Evolutionary conservation across 2,113 vertebrate genomes (phyloP), one percentile per base, ranked within the genome.

Genomic region (Syrrhaptes paradoxus): DNA sequence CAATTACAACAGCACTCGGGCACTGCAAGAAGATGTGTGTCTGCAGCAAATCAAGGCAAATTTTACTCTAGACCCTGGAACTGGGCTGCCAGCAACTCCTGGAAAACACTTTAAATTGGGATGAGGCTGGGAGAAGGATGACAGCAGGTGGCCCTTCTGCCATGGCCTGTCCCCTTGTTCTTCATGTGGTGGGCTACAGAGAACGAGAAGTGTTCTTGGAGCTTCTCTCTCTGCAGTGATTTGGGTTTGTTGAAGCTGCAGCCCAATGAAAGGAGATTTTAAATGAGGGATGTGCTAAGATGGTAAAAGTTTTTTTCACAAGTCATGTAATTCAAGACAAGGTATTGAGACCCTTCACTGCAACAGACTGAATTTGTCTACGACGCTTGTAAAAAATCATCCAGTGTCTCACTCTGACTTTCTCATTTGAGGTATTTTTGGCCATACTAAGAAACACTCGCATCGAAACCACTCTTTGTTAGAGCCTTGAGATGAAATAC

Each of bases 41-140:
- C 87, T 94, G 83, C 66, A 62, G 90, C 76, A 89, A 93, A 92
- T 81, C 55, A 84, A 75, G 34, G 62, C 26, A 49, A 85, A 24
- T 80, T 84, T 87, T 81, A 45, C 49, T 54, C 87, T 51, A 73
- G 84, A n/a, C 52, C 67, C 86, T 34, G 9, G 55, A 41, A 9
- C 1, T 74, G 43, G 17, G 45, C 46, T 82, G 55, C 21, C 28
- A 94, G 38, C 38, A 92, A 9, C 59, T 91, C 87, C 73, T 90
- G 68, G 46, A 58, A 91, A 89, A 67, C 0, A 0, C 65, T 51
- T 70, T 68, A 81, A 80, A 93, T 80, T 49, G 54, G 24, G 75
- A 58, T 7, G 14, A 61, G 65, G 71, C 6, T n/a, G 77, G 26
- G 66, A 43, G 49, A 63, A 89, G 34, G 20, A 61, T 70, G 49